Conservation (phyloP, 1,140 invertebrate species). For the Ceratina calcarata region DNA sequence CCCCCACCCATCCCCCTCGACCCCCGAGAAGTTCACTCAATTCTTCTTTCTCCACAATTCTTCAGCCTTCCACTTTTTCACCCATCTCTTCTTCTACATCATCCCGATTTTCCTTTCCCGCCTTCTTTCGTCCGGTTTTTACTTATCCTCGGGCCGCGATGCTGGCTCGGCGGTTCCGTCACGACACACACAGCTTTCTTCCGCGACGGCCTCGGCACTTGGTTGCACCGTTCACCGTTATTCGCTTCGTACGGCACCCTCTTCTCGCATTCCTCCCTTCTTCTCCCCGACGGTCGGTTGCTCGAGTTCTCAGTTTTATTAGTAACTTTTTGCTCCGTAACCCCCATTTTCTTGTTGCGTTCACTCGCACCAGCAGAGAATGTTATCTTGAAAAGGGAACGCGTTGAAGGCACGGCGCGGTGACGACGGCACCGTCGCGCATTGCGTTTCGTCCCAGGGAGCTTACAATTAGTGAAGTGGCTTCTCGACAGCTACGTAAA, state of each 20-base stretch:
- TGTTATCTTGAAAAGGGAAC: constrained; percentile 7
- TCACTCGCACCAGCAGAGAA: background rate
- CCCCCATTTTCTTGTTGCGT: constrained; percentile 5
- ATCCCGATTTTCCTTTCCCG: constrained; percentile 17
- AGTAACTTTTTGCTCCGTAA: constrained; percentile 11
- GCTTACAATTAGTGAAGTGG: too few relatives aligned
- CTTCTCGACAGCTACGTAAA: too few relatives aligned
- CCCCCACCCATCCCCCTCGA: too few relatives aligned
- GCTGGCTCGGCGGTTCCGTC: constrained; percentile 37
- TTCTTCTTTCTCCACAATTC: constrained; percentile 23
- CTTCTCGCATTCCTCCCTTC: constrained; percentile 44
- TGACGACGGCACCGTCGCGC: too few relatives aligned
- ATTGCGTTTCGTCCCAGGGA: too few relatives aligned
- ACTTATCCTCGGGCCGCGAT: constrained; percentile 23
- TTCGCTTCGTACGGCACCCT: constrained; percentile 55
- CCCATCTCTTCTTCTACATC: constrained; percentile 11
- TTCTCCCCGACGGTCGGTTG: constrained; percentile 4
- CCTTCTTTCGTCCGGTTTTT: constrained; percentile 29
- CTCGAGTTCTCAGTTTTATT: background rate
- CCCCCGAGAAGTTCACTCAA: background rate
- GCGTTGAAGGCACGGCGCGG: background rate
- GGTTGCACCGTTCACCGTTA: constrained; percentile 61
- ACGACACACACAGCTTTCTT: constrained; percentile 42
- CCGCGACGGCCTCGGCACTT: constrained; percentile 51
- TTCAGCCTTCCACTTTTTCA: constrained; percentile 21